These are phyloP conservation scores for Ciconia boyciana DNA, from an alignment of 2,113 vertebrate species.

Conservation along the genomic window DNA sequence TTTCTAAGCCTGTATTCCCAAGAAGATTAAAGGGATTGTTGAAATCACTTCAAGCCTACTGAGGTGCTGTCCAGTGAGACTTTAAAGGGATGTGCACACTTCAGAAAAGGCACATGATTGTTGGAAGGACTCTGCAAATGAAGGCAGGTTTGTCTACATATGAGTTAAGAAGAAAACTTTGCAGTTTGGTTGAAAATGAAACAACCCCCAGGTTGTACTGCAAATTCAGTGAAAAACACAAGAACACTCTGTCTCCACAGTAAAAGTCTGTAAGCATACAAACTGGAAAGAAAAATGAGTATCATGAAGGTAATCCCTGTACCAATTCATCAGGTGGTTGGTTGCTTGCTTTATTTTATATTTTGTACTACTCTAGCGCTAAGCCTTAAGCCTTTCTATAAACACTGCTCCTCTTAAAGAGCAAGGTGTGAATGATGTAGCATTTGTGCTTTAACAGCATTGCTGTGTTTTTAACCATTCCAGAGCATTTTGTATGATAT, in stretches of 20 bases:
- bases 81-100: not conserved
- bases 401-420: not conserved
- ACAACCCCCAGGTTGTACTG: not conserved
- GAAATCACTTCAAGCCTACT: not conserved
- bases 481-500: not conserved
- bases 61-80: not conserved
- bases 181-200: not conserved
- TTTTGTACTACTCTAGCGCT: not conserved
- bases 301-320: not conserved
- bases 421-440: not conserved
- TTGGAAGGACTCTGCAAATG: not conserved
- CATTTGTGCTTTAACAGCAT: not conserved
- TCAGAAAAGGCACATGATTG: not conserved
- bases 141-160: not conserved
- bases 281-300: not conserved
- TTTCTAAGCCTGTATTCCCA: not conserved
- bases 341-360: not conserved
- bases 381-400: not conserved
- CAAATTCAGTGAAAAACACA: not conserved
- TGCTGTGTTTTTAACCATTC: not conserved
- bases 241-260: accelerated
- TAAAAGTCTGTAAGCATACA: not conserved
- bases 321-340: constrained; percentile 11
- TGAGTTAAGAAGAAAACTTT: not conserved
- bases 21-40: not conserved